Conservation (phyloP, 2,888 invertebrate species). For the Phasia obesa region DNA sequence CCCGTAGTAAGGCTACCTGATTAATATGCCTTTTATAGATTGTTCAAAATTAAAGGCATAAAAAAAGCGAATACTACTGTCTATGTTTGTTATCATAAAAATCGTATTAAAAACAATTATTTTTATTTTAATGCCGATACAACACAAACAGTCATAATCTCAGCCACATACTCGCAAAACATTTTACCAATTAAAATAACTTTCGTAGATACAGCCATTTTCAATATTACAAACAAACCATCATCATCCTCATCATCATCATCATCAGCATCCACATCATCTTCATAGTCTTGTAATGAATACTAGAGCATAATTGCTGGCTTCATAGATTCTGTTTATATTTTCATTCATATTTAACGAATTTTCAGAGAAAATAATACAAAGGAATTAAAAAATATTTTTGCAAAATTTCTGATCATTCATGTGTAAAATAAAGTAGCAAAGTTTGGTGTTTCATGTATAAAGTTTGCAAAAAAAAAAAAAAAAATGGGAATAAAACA, state of each 20-base stretch:
- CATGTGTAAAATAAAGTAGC: conserved; percentile 68
- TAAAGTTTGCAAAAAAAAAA: conserved; percentile 10
- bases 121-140: conserved; percentile 64
- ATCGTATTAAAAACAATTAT: conserved; percentile 67
- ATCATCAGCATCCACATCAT: conserved; percentile 7
- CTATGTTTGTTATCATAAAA: conserved; percentile 44
- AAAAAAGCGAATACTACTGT: conserved; percentile 52
- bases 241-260: conserved; percentile 10
- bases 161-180: conserved; percentile 11
- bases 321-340: conserved; percentile 35
- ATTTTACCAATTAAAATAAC: conserved; percentile 47
- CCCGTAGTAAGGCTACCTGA: too few species aligned
- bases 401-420: conserved; percentile 58
- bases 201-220: conserved; percentile 24
- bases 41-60: conserved; percentile 45
- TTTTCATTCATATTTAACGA: conserved; percentile 46
- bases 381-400: conserved; percentile 13
- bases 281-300: conserved; percentile 35
- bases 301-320: conserved; percentile 24
- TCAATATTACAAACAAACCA: conserved; percentile 44
- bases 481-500: not conserved
- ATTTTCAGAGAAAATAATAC: conserved; percentile 39
- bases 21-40: too few species aligned
- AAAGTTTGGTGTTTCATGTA: conserved; percentile 57
- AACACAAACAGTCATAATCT: conserved; percentile 33